Evolutionary conservation across 2,113 vertebrate genomes (phyloP), one percentile per base, ranked within the genome.

Genomic region (Cranoglanis bouderius): DNA sequence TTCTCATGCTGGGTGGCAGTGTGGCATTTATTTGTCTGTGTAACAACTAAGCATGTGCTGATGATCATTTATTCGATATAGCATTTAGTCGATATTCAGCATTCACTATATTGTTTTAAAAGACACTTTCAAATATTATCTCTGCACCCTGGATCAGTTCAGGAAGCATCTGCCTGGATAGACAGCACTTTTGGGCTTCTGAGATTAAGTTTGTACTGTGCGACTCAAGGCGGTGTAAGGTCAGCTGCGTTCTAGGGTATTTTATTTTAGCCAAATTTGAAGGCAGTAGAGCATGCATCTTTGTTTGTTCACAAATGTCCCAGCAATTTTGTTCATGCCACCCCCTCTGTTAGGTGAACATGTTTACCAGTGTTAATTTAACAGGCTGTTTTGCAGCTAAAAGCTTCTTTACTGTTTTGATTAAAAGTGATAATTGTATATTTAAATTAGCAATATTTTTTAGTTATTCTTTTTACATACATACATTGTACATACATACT

Each of bases 11-110:
- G 90, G 35, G 89, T 89, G 90, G 88, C 92, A 94, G 94, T 92
- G 93, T 94, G 94, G 91, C 93, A 86, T 92, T 94, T 91, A 93
- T 94, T 89, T 78, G 49, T 85, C 49, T 43, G 46, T 83, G 91
- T 85, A 61, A 65, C 85, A 90, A 75, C 55, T 40, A 87, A 55
- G 61, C 82, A 88, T 90, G 72, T 61, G 74, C 77, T 87, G 82
- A 13, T 77, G 7, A 51, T n/a, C 3, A 88, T 85, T 35, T 86
- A 59, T 77, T 86, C 13, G 0, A 43, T 75, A 59, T n/a, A 38
- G 24, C 19, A 72, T 16, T 29, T 78, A 16, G 21, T 49, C 2
- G 26, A 77, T 53, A 82, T 38, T 57, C 53, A 38, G n/a, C n/a
- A 35, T 24, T 35, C 49, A 55, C 29, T 24, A 18, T 80, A n/a